Conservation (phyloP, 2,888 invertebrate species). For the Tipula confusa region DNA sequence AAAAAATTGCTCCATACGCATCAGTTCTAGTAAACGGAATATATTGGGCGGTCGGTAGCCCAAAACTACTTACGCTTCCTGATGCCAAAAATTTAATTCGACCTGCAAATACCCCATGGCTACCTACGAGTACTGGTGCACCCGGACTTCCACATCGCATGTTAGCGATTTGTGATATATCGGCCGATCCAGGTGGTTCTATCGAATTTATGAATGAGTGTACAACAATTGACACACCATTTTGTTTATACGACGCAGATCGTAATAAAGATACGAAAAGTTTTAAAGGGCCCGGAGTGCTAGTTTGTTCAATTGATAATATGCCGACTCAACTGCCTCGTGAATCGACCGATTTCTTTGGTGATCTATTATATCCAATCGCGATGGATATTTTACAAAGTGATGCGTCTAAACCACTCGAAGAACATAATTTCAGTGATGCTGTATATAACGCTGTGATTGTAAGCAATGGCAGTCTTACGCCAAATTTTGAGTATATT, state of each 20-base stretch:
- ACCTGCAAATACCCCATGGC: conserved; percentile 88
- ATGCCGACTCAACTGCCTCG: conserved; percentile 99
- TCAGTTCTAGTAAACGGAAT: conserved; percentile 97
- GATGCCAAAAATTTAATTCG: conserved; percentile 92
- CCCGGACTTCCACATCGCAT: conserved; percentile 83
- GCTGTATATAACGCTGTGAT: conserved; percentile 77
- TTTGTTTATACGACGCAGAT: conserved; percentile 98
- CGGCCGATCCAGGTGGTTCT: conserved; percentile 97
- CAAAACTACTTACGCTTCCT: conserved; percentile 92
- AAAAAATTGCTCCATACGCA: conserved; percentile 95
- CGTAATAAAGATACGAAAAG: conserved; percentile 94
- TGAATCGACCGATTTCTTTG: conserved; percentile 97
- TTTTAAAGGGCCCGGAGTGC: conserved; percentile 92
- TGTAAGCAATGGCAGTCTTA: conserved; percentile 88
- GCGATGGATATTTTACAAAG: conserved; percentile 82
- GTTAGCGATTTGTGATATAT: conserved; percentile 96
- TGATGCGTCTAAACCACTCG: conserved; percentile 72
- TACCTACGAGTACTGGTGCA: conserved; percentile 81
- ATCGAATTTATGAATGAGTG: conserved; percentile 99
- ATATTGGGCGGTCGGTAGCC: conserved; percentile 97
- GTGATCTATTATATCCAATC: conserved; percentile 85
- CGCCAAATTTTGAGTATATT: conserved; percentile 93
- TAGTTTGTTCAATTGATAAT: conserved; percentile 99
- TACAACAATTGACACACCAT: conserved; percentile 98
- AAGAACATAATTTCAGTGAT: conserved; percentile 64